Evolutionary conservation across 2,113 vertebrate genomes (phyloP).

Genomic region (Philantomba maxwellii): DNA sequence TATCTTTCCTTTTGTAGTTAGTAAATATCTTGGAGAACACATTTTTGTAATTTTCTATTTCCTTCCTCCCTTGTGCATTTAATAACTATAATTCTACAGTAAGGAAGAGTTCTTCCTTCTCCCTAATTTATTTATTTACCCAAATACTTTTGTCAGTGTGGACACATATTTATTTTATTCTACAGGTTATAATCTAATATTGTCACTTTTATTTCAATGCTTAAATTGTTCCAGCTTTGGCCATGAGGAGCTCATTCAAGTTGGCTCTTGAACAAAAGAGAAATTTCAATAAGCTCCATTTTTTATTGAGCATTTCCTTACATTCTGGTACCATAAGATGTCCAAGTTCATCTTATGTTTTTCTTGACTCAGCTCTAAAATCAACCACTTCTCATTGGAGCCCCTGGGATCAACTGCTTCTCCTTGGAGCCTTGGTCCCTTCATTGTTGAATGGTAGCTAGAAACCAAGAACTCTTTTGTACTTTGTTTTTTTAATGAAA

Average conservation of each 20-base stretch:
- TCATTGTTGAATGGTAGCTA: not conserved
- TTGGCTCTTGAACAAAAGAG: not conserved
- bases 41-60: not conserved
- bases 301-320: not conserved
- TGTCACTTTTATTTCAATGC: not conserved
- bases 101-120: not conserved
- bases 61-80: not conserved
- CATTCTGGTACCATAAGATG: not conserved
- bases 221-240: not conserved
- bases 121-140: not conserved
- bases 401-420: not conserved
- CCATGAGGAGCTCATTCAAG: not conserved
- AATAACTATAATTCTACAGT: not conserved
- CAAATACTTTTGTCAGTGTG: not conserved
- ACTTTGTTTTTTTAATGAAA: slow-evolving; percentile 6
- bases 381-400: not conserved
- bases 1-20: not conserved
- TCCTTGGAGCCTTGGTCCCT: not conserved
- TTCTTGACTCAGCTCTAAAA: not conserved
- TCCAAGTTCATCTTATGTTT: not conserved
- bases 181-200: not conserved
- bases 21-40: not conserved
- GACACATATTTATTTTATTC: not conserved
- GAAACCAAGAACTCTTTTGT: not conserved
- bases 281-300: not conserved